These are phyloP conservation scores for Mayetiola destructor DNA, from an alignment of 2,888 invertebrate genomes.

Conservation along the genomic window DNA sequence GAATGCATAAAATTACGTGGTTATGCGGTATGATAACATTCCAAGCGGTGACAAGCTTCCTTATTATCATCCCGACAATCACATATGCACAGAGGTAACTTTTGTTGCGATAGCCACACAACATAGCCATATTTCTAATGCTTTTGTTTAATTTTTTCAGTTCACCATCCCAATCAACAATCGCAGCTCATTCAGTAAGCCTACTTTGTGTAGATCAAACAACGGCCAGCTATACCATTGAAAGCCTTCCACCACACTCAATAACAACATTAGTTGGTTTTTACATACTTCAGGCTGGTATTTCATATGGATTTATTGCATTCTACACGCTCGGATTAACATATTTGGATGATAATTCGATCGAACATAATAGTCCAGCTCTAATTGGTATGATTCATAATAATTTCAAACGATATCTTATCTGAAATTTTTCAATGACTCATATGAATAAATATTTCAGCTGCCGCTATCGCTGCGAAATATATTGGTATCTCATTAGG, in stretches of 20 bases:
- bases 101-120: not conserved
- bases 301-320: conserved; percentile 37
- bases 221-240: conserved; percentile 13
- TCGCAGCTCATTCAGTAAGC: conserved; percentile 18
- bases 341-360: conserved; percentile 47
- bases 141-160: not conserved
- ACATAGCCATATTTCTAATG: not conserved
- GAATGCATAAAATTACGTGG: conserved; percentile 44
- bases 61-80: conserved; percentile 42
- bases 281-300: conserved; percentile 36
- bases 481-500: conserved; percentile 33
- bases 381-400: conserved; percentile 29
- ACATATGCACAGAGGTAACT: conserved; percentile 28
- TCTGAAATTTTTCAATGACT: not conserved
- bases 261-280: conserved; percentile 35
- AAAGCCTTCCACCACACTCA: conserved; percentile 21
- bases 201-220: conserved; percentile 19
- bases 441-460: not conserved
- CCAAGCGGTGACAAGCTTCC: conserved; percentile 38
- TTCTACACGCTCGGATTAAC: conserved; percentile 42
- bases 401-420: not conserved
- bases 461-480: conserved; percentile 27
- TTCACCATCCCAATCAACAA: not conserved
- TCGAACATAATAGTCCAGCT: conserved; percentile 37
- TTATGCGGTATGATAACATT: conserved; percentile 41